Evolutionary conservation across 1,140 invertebrate genomes (phyloP).

Genomic region (Leptinotarsa defecta): DNA sequence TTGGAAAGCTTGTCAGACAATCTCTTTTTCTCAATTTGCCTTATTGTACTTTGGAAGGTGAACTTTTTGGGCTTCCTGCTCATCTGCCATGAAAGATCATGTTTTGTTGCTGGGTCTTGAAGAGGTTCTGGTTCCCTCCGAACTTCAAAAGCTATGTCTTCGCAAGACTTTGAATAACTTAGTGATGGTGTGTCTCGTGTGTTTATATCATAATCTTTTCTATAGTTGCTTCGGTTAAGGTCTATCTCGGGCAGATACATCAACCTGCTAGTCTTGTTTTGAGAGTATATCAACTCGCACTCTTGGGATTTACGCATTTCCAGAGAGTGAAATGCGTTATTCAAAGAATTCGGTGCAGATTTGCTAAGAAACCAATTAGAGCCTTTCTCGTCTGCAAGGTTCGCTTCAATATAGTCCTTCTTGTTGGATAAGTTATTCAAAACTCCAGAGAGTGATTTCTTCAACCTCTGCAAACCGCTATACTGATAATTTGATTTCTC

Average conservation of each 20-base stretch:
- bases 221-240: constrained; percentile 26
- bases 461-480: constrained; percentile 70
- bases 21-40: constrained; percentile 74
- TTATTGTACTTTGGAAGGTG: constrained; percentile 80
- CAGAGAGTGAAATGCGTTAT: constrained; percentile 60
- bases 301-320: constrained; percentile 44
- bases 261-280: constrained; percentile 65
- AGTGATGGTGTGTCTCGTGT: constrained; percentile 22
- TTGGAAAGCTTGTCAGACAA: constrained; percentile 74
- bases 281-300: constrained; percentile 27
- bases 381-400: constrained; percentile 57
- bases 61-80: constrained; percentile 66
- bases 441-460: constrained; percentile 71
- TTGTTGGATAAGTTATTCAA: constrained; percentile 56
- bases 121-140: constrained; percentile 33
- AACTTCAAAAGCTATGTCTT: constrained; percentile 52
- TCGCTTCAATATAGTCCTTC: constrained; percentile 41
- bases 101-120: constrained; percentile 44
- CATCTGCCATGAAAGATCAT: constrained; percentile 35
- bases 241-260: constrained; percentile 79
- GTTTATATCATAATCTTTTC: constrained; percentile 24
- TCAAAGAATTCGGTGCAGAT: constrained; percentile 77
- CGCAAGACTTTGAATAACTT: constrained; percentile 56
- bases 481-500: constrained; percentile 58
- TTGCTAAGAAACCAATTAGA: constrained; percentile 76